Evolutionary conservation across 2,888 invertebrate genomes (phyloP).

Genomic region (Carpatolechia fugitivella): DNA sequence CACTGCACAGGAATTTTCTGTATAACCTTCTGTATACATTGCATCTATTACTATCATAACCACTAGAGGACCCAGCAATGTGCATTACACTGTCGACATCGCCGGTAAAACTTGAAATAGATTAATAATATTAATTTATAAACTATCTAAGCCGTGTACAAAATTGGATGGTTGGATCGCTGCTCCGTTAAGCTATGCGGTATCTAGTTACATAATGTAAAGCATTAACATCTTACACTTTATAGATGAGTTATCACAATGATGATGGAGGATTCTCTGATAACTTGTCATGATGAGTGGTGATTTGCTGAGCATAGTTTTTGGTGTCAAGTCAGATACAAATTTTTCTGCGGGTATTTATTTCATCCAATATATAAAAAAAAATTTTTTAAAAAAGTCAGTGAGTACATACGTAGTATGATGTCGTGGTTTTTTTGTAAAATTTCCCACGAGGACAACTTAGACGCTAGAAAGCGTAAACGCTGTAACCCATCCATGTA

Average conservation of each 20-base stretch:
- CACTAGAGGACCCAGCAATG: not conserved
- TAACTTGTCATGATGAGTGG: not conserved
- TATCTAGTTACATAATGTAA: constrained; percentile 3
- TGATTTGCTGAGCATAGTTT: too few species aligned
- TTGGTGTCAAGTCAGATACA: too few species aligned
- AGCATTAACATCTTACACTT: not conserved
- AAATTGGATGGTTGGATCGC: constrained; percentile 50
- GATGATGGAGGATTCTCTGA: not conserved
- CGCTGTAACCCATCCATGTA: too few species aligned
- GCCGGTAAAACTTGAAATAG: constrained; percentile 42
- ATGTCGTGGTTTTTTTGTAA: too few species aligned
- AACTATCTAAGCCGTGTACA: constrained; percentile 67
- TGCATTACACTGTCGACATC: not conserved
- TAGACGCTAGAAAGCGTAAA: too few species aligned
- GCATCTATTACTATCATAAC: not conserved
- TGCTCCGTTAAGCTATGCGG: constrained; percentile 21
- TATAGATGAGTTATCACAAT: not conserved
- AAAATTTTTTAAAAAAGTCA: too few species aligned
- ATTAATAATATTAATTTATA: constrained; percentile 40
- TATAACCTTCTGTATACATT: not conserved
- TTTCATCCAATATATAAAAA: too few species aligned
- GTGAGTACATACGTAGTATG: too few species aligned
- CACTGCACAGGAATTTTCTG: not conserved
- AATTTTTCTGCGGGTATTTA: not conserved
- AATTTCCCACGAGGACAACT: too few species aligned